These are phyloP conservation scores for Cosmia trapezina DNA, from an alignment of 2,888 invertebrate genomes.

Conservation along the genomic window DNA sequence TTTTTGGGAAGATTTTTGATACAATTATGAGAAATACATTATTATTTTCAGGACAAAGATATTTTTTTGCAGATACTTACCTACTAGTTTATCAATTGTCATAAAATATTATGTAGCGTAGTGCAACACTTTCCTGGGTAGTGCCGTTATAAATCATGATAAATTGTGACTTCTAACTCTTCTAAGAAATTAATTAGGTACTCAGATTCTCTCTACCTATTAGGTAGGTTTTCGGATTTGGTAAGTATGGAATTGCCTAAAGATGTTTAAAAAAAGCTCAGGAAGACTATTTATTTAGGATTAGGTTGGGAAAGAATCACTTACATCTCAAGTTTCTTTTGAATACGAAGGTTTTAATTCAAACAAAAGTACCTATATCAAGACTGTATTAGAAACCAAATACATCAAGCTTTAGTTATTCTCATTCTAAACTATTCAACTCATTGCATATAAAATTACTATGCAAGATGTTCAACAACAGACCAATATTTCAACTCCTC, in stretches of 20 bases:
- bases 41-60: not conserved
- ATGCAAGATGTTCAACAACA: constrained; percentile 27
- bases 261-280: not conserved
- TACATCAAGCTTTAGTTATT: not conserved
- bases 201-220: not conserved
- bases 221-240: not conserved
- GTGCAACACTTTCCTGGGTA: not conserved
- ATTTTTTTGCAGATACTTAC: not conserved
- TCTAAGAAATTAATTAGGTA: not conserved
- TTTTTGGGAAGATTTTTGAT: not conserved
- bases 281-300: not conserved
- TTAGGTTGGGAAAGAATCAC: not conserved
- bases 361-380: not conserved
- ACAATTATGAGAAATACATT: not conserved
- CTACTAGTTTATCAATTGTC: not conserved
- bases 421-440: constrained; percentile 7
- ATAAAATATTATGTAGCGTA: not conserved
- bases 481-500: constrained; percentile 11
- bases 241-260: not conserved
- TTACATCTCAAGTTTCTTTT: not conserved
- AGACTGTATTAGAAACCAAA: not conserved
- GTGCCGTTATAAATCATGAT: not conserved
- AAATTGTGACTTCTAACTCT: constrained; percentile 1
- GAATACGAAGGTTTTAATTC: not conserved
- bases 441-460: constrained; percentile 6